These are phyloP conservation scores for Drosophila bocki DNA, from an alignment of 1,140 invertebrate species.

Conservation along the genomic window DNA sequence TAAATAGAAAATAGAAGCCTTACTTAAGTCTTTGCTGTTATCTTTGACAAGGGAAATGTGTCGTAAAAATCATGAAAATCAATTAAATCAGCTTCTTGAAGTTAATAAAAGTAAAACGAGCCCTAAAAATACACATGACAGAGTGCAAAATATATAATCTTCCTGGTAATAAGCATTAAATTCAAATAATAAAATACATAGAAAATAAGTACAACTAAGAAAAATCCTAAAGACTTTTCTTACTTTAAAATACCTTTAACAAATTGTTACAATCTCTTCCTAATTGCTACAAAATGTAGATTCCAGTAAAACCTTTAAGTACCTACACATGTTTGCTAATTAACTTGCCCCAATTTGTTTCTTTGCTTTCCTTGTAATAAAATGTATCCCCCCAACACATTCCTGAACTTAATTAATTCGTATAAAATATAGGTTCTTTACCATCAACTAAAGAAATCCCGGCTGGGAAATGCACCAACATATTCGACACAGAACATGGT, in stretches of 20 bases:
- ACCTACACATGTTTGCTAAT: conserved; percentile 23
- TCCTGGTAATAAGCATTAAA: no score
- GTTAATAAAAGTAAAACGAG: background rate
- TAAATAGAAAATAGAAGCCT: background rate
- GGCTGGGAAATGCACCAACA: conserved; percentile 1
- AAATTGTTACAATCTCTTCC: background rate
- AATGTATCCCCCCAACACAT: conserved; percentile 23
- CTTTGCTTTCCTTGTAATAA: conserved; percentile 2
- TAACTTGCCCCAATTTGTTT: conserved; percentile 4
- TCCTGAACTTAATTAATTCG: conserved; percentile 35
- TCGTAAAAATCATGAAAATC: background rate
- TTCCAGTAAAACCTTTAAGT: background rate
- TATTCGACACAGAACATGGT: conserved; percentile 24
- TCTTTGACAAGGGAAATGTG: background rate
- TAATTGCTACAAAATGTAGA: background rate
- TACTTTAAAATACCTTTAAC: fast-evolving
- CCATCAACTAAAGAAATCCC: conserved; percentile 17
- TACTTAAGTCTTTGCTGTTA: background rate
- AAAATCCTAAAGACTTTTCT: background rate
- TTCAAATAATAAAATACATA: background rate
- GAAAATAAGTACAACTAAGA: background rate
- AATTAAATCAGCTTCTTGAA: background rate
- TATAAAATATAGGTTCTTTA: conserved; percentile 3
- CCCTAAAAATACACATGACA: background rate
- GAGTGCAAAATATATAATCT: no score